phyloP scores from a whole-genome alignment of 2,888 invertebrate genomes.

The Bellardia pandia region DNA sequence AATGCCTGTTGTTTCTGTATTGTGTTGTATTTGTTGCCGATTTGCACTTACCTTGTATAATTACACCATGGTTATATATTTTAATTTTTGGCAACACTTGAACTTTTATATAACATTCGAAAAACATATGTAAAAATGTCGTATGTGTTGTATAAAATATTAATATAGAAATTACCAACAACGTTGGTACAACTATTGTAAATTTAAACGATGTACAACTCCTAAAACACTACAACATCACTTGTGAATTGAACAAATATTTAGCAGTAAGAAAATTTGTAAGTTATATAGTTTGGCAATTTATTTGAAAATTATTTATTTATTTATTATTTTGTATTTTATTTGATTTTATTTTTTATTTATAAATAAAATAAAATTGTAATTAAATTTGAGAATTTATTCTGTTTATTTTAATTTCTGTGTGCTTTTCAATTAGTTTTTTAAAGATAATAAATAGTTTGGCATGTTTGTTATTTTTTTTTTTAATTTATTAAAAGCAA shows the following conservation, averaged over 20 bases:
- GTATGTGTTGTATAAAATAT: too few species aligned
- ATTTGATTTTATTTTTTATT: conserved; percentile 10
- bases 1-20: too few species aligned
- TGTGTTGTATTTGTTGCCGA: too few species aligned
- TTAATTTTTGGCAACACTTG: too few species aligned
- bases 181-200: too few species aligned
- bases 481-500: not conserved
- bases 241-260: not conserved
- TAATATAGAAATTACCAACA: too few species aligned
- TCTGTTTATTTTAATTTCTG: conserved; percentile 4
- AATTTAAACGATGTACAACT: too few species aligned
- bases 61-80: too few species aligned
- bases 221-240: too few species aligned
- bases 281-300: conserved; percentile 1
- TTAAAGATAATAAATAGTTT: conserved; percentile 27
- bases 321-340: conserved; percentile 6
- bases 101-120: too few species aligned
- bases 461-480: conserved; percentile 7
- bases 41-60: too few species aligned
- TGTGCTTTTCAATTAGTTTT: not conserved
- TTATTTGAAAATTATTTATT: conserved; percentile 26
- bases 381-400: conserved; percentile 39
- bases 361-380: not conserved
- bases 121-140: too few species aligned
- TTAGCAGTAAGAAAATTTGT: conserved; percentile 10